phyloP scores from a whole-genome alignment of 2,113 vertebrate species.

The Bufo gargarizans region DNA sequence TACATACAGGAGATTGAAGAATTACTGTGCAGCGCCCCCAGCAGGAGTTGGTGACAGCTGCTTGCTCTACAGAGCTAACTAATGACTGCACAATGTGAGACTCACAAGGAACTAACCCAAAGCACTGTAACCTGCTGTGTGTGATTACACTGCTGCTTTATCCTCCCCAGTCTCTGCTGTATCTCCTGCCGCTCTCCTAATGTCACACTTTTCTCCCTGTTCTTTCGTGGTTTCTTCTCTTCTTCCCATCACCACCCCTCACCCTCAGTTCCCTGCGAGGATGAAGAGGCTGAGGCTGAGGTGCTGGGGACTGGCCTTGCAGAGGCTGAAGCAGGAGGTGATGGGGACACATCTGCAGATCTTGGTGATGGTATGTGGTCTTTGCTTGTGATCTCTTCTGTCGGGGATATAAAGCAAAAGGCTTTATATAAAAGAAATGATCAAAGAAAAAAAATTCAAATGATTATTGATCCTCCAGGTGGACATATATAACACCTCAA shows the following conservation, averaged over 20 bases:
- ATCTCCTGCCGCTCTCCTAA: neutral
- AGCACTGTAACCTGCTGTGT: neutral
- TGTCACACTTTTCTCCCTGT: neutral
- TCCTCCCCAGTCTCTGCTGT: neutral
- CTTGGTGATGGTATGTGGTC: conserved; percentile 84
- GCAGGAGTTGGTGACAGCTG: neutral
- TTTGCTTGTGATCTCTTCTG: neutral
- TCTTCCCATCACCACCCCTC: conserved; percentile 50
- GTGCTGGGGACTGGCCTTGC: conserved; percentile 80
- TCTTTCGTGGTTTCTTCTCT: neutral
- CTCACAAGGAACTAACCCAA: neutral
- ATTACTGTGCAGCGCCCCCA: conserved; percentile 4
- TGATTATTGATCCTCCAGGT: too few relatives aligned
- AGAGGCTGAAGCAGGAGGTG: conserved; percentile 81
- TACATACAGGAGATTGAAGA: neutral
- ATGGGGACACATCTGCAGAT: conserved; percentile 82
- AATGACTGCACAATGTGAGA: neutral
- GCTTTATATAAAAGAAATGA: too few relatives aligned
- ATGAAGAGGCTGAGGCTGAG: conserved; percentile 77
- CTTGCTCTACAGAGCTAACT: conserved; percentile 12
- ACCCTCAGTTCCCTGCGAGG: conserved; percentile 82
- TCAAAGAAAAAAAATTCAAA: too few relatives aligned
- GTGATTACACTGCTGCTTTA: neutral
- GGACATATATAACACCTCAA: too few relatives aligned
- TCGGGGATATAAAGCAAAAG: too few relatives aligned